Percentiles rank a stretch among this genome's conserved stretches.
phyloP scores from a whole-genome alignment of 2,888 invertebrate genomes.

The Cephus runcator region DNA sequence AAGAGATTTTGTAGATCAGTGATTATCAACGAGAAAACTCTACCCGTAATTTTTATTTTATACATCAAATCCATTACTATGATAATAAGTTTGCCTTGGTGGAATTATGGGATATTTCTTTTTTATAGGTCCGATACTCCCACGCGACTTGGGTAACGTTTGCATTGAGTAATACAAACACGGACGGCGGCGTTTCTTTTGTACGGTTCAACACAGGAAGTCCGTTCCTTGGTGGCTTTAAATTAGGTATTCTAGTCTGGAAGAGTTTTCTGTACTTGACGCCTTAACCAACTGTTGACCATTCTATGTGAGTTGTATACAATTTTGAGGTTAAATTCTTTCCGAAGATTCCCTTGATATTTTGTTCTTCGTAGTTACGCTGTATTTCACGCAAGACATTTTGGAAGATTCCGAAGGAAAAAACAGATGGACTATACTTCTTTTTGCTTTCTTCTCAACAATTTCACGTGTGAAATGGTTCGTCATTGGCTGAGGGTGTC shows the following conservation, averaged over 20 bases:
- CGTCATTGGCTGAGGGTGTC: constrained; percentile 30
- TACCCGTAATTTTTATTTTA: not conserved
- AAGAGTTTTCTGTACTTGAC: not conserved
- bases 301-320: not conserved
- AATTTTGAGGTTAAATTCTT: not conserved
- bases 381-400: not conserved
- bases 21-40: not conserved
- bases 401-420: not conserved
- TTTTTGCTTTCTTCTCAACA: constrained; percentile 25
- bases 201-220: constrained; percentile 28
- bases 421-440: not conserved
- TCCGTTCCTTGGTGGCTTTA: not conserved
- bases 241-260: not conserved
- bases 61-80: not conserved
- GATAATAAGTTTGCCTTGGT: not conserved
- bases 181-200: constrained; percentile 28
- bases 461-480: constrained; percentile 47
- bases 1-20: not conserved
- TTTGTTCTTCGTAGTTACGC: not conserved
- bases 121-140: not conserved
- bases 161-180: constrained; percentile 29
- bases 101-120: not conserved
- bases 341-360: not conserved
- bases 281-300: not conserved
- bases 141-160: constrained; percentile 10